A percentile compares a stretch with the other conserved stretches of the same genome.
Evolutionary conservation across 2,888 invertebrate species (phyloP).

Genomic region (Heliconius charithonia): DNA sequence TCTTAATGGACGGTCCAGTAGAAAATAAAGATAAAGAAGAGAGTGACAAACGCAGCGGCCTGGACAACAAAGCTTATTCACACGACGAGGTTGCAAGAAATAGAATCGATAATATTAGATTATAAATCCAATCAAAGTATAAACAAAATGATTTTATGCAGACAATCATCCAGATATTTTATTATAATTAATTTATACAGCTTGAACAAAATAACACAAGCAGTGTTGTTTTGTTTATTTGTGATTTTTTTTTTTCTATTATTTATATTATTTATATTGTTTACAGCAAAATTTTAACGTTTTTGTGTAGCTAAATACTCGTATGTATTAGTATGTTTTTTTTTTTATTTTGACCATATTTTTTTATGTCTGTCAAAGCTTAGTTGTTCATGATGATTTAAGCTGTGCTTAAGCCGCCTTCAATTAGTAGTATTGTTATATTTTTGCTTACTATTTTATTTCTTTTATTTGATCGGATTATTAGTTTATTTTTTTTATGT

Average conservation of each 20-base stretch:
- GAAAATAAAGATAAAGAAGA: conserved; percentile 31
- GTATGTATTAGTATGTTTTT: no score
- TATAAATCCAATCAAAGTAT: conserved; percentile 29
- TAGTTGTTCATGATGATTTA: no score
- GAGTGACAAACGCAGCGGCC: conserved; percentile 30
- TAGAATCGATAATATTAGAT: conserved; percentile 45
- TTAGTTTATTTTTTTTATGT: conserved; percentile 9
- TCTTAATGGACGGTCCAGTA: conserved; percentile 88
- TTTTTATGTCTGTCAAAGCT: no score
- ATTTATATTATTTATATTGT: not conserved
- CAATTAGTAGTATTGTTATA: not conserved
- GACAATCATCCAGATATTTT: not conserved
- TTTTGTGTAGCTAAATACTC: no score
- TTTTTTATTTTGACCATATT: no score
- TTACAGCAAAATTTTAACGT: no score
- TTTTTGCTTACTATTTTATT: not conserved
- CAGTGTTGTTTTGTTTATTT: not conserved
- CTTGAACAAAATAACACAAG: no score
- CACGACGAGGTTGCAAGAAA: conserved; percentile 35
- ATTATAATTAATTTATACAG: not conserved
- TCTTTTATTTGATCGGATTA: not conserved
- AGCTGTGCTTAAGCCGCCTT: no score
- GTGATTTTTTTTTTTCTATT: not conserved
- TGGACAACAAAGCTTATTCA: conserved; percentile 42
- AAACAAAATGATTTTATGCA: not conserved